Percentiles rank a stretch among this genome's conserved stretches.
These are phyloP conservation scores for Elanoides forficatus DNA, from an alignment of 2,113 vertebrate species.

Conservation along the genomic window DNA sequence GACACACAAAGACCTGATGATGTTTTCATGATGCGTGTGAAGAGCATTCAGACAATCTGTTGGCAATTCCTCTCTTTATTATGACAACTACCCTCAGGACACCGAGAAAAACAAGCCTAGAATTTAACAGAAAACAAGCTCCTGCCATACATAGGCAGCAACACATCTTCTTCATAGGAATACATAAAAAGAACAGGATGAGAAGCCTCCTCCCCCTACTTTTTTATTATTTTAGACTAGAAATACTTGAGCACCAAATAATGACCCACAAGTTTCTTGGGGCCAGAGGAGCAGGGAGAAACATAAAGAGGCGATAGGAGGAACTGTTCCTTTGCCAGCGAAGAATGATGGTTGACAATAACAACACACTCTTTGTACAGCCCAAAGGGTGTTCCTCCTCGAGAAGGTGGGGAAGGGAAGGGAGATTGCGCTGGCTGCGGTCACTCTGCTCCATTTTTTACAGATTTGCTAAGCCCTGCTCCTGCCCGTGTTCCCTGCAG, in stretches of 20 bases:
- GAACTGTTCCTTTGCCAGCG: not conserved
- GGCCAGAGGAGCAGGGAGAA: not conserved
- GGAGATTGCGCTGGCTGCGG: not conserved
- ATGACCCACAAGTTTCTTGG: not conserved
- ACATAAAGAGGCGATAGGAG: not conserved
- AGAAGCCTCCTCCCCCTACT: not conserved
- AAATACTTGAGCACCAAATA: not conserved
- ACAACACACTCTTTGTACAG: not conserved
- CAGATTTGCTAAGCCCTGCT: not conserved
- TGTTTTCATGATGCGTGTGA: conserved; percentile 47
- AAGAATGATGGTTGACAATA: not conserved
- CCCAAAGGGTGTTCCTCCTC: not conserved
- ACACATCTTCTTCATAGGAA: not conserved
- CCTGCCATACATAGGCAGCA: not conserved
- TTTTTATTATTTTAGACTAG: not conserved
- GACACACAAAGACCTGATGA: conserved; percentile 48
- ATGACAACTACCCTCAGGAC: conserved; percentile 3
- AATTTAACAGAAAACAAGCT: conserved; percentile 11
- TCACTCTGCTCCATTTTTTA: not conserved
- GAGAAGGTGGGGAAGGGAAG: not conserved
- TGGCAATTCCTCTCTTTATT: conserved; percentile 23
- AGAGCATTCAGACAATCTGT: conserved; percentile 33
- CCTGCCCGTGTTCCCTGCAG: not conserved
- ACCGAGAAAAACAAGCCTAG: not conserved
- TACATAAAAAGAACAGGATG: not conserved